A percentile compares a stretch with the other conserved stretches of the same genome.
Evolutionary conservation across 2,797 vertebrate species (phyloP).

Genomic region (Argentina silus): DNA sequence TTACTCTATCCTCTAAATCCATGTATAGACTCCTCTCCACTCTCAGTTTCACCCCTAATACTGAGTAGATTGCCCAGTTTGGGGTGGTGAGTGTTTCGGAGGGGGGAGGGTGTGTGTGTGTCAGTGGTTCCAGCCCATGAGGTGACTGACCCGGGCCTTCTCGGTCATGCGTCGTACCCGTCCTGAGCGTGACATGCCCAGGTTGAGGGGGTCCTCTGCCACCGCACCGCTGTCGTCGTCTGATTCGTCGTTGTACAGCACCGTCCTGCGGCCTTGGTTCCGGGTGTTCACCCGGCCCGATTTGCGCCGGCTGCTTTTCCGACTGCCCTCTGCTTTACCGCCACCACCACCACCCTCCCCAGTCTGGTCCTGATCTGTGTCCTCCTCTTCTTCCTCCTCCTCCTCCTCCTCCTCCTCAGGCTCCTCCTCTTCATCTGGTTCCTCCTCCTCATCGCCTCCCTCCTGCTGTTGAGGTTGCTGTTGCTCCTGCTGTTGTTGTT

Average conservation of each 20-base stretch:
- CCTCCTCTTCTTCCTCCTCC: constrained; percentile 71
- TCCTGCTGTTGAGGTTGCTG: constrained; percentile 73
- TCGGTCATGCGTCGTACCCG: constrained; percentile 98
- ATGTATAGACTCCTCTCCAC: constrained; percentile 27
- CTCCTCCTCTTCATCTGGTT: constrained; percentile 73
- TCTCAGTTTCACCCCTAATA: constrained; percentile 26
- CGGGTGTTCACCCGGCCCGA: constrained; percentile 90
- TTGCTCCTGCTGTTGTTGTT: constrained; percentile 64
- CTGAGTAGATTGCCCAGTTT: neutral
- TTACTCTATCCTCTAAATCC: constrained; percentile 44
- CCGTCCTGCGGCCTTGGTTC: constrained; percentile 95
- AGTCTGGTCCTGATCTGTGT: constrained; percentile 69
- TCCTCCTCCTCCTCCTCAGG: constrained; percentile 70
- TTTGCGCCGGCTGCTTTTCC: constrained; percentile 50
- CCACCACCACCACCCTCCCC: constrained; percentile 67
- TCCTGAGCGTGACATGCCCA: constrained; percentile 95
- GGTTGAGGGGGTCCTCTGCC: constrained; percentile 92
- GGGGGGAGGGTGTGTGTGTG: neutral
- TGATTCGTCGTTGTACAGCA: constrained; percentile 92
- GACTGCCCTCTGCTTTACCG: constrained; percentile 52
- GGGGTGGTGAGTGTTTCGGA: constrained; percentile 15
- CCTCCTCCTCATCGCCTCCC: constrained; percentile 73
- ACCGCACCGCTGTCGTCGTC: constrained; percentile 86
- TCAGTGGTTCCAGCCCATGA: constrained; percentile 99
- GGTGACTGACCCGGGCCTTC: constrained; percentile 97